Percentiles rank a stretch among this genome's conserved stretches.
phyloP scores from a whole-genome alignment of 2,888 invertebrate genomes.

The Cryptocheilus praepositus region DNA sequence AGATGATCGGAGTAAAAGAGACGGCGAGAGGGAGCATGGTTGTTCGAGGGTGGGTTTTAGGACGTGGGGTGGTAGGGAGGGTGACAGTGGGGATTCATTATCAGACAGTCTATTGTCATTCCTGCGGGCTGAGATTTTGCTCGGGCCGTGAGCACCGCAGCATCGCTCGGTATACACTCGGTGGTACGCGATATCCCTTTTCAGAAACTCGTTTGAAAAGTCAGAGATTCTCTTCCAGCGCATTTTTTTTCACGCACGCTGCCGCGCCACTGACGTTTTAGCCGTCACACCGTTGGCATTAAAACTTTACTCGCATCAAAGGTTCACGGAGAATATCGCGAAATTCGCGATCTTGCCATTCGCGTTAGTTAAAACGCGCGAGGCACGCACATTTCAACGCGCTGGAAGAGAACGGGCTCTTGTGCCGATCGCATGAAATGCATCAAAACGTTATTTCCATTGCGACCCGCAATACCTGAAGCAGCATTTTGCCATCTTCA shows the following conservation, averaged over 20 bases:
- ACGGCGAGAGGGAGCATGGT: conserved; percentile 12
- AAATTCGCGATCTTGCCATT: no score
- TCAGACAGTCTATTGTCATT: conserved; percentile 72
- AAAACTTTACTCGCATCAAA: no score
- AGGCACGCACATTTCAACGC: no score
- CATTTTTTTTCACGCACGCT: conserved; percentile 16
- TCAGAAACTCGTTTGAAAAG: conserved; percentile 47
- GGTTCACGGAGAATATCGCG: no score
- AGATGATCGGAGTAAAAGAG: neutral
- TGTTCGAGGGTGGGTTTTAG: conserved; percentile 61
- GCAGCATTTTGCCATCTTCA: no score
- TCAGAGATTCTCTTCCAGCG: conserved; percentile 17
- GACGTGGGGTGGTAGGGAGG: conserved; percentile 54
- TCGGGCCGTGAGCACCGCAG: conserved; percentile 34
- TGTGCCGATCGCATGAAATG: no score
- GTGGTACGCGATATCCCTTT: conserved; percentile 46
- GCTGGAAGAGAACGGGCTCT: no score
- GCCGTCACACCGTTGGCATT: neutral
- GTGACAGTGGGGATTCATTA: conserved; percentile 69
- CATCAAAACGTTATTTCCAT: no score
- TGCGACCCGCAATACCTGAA: no score
- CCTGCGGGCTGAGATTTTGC: conserved; percentile 67
- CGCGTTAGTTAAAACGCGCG: no score
- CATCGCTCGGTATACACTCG: conserved; percentile 20
- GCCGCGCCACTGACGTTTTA: no score